A percentile compares a stretch with the other conserved stretches of the same genome.
phyloP scores from a whole-genome alignment of 2,113 vertebrate species.

The Clinocottus analis region DNA sequence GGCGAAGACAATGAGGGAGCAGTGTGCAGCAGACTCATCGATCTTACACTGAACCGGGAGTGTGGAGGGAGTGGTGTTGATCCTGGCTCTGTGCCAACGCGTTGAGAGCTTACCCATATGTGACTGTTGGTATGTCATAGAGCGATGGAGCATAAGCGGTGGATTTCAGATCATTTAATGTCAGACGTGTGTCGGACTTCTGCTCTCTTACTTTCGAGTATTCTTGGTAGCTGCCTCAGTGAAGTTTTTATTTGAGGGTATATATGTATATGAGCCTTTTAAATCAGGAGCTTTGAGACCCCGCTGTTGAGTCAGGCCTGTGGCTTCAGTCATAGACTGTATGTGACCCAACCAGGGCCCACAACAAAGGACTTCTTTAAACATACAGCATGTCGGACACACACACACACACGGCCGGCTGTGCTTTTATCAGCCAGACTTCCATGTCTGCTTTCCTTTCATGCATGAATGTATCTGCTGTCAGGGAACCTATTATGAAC shows the following conservation, averaged over 20 bases:
- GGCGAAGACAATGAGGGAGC: slow-evolving; percentile 44
- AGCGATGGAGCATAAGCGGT: slow-evolving; percentile 39
- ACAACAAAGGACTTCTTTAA: slow-evolving; percentile 55
- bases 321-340: slow-evolving; percentile 12
- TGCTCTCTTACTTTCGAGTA: slow-evolving; percentile 5
- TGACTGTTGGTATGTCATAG: slow-evolving; percentile 26
- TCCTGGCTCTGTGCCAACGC: slow-evolving; percentile 47
- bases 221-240: not conserved
- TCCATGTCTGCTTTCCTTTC: slow-evolving; percentile 45
- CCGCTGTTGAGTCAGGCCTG: slow-evolving; percentile 28
- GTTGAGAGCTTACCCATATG: slow-evolving; percentile 51
- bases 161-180: slow-evolving; percentile 32
- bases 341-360: slow-evolving; percentile 31
- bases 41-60: slow-evolving; percentile 37
- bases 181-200: slow-evolving; percentile 21
- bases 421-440: slow-evolving; percentile 50
- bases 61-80: slow-evolving; percentile 63
- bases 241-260: slow-evolving; percentile 34
- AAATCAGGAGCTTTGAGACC: slow-evolving; percentile 44
- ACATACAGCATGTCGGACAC: slow-evolving; percentile 37
- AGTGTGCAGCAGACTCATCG: slow-evolving; percentile 60
- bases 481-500: slow-evolving; percentile 30
- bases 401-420: slow-evolving; percentile 10
- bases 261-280: slow-evolving; percentile 16
- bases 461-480: slow-evolving; percentile 42